Conservation (phyloP, 2,113 vertebrate genomes). For the Furnarius figulus region DNA sequence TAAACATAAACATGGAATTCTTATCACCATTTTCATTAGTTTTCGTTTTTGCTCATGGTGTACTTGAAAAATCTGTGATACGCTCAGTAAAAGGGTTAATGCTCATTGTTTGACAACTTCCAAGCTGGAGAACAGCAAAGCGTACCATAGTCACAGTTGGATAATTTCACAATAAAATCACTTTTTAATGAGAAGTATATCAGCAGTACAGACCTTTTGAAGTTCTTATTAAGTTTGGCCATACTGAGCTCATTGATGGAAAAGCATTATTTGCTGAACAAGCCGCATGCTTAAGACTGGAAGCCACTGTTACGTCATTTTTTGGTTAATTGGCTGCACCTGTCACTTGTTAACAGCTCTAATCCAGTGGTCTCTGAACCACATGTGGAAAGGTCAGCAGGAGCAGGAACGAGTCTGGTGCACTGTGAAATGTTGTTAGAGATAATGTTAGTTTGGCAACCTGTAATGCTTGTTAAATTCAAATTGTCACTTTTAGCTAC, state of each 20-base stretch:
- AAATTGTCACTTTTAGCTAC: constrained; percentile 48
- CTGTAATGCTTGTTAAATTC: constrained; percentile 68
- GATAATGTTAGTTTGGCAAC: constrained; percentile 76
- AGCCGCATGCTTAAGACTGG: constrained; percentile 44
- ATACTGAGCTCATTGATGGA: constrained; percentile 70
- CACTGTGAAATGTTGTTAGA: constrained; percentile 61
- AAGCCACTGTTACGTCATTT: constrained; percentile 69
- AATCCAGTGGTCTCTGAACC: constrained; percentile 71
- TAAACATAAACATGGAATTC: background rate
- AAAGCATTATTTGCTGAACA: constrained; percentile 47
- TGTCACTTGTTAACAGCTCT: constrained; percentile 82
- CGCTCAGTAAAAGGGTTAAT: background rate
- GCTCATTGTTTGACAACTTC: constrained; percentile 29
- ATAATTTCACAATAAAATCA: constrained; percentile 56
- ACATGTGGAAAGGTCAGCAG: constrained; percentile 71
- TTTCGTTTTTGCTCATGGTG: background rate
- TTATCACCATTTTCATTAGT: background rate
- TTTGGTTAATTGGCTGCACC: constrained; percentile 82
- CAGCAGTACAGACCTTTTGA: constrained; percentile 65
- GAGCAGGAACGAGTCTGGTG: constrained; percentile 65
- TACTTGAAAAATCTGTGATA: background rate
- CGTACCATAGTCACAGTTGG: constrained; percentile 54
- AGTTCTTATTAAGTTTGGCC: constrained; percentile 45
- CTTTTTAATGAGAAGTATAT: constrained; percentile 72
- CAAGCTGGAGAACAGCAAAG: constrained; percentile 27